Evolutionary conservation across 1,140 invertebrate species (phyloP).

Genomic region (Atta cephalotes): DNA sequence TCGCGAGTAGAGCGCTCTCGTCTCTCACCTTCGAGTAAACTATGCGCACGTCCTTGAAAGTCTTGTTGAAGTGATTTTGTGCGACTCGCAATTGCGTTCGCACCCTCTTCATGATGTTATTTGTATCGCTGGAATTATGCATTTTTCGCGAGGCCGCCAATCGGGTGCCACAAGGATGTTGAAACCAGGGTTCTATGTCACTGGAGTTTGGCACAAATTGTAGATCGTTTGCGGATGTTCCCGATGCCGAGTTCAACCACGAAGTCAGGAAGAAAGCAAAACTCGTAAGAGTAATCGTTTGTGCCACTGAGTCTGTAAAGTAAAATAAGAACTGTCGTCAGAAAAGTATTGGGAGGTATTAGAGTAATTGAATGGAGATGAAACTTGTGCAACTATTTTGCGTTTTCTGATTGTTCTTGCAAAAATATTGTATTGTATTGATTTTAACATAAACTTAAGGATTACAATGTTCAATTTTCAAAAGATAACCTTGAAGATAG

Average conservation of each 20-base stretch:
- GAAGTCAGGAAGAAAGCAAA: conserved; percentile 81
- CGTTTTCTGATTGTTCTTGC: background rate
- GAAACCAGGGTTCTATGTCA: conserved; percentile 81
- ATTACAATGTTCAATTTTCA: background rate
- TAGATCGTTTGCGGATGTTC: conserved; percentile 69
- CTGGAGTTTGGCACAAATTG: conserved; percentile 62
- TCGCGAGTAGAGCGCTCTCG: conserved; percentile 52
- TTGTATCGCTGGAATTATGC: conserved; percentile 79
- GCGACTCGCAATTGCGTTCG: conserved; percentile 83
- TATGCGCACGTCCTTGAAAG: conserved; percentile 79
- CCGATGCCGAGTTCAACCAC: conserved; percentile 73
- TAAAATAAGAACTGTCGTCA: conserved; percentile 51
- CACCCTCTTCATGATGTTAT: conserved; percentile 82
- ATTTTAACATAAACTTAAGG: conserved; percentile 5
- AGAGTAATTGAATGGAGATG: background rate
- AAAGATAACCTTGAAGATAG: too few species aligned
- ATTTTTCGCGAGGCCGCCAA: conserved; percentile 71
- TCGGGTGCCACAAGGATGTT: conserved; percentile 81
- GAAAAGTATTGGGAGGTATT: background rate
- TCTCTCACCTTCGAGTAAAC: conserved; percentile 82
- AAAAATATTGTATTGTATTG: background rate
- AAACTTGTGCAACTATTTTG: conserved; percentile 29
- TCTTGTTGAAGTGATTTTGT: conserved; percentile 80
- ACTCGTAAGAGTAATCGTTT: conserved; percentile 83
- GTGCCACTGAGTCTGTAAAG: conserved; percentile 83